Evolutionary conservation across 2,888 invertebrate genomes (phyloP).

Genomic region (Synergus laeviventris): DNA sequence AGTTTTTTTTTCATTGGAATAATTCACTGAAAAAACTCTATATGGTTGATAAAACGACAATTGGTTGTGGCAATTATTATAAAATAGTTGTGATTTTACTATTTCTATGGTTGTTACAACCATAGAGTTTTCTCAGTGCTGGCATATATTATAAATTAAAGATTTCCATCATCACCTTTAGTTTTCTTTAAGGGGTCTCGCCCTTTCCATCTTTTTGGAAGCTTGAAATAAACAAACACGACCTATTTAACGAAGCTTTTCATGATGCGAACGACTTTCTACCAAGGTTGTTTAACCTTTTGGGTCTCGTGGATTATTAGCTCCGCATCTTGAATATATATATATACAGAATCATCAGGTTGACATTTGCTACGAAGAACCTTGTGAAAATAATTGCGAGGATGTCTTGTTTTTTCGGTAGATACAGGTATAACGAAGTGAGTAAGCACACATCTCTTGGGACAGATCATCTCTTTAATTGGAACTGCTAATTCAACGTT

Average conservation of each 20-base stretch:
- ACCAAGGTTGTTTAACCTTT: slow-evolving; percentile 27
- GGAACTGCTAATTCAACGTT: slow-evolving; percentile 12
- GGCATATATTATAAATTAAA: no score
- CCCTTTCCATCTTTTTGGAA: background rate
- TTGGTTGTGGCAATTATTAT: no score
- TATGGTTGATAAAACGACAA: no score
- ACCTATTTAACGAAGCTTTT: slow-evolving; percentile 23
- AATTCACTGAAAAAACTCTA: no score
- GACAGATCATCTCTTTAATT: slow-evolving; percentile 27
- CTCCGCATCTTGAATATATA: background rate
- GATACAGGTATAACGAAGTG: slow-evolving; percentile 24
- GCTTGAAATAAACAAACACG: slow-evolving; percentile 31
- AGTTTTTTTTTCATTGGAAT: no score
- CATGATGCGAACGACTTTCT: slow-evolving; percentile 1
- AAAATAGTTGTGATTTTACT: no score
- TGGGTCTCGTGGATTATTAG: slow-evolving; percentile 18
- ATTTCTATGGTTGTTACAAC: no score
- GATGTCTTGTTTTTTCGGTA: slow-evolving; percentile 1
- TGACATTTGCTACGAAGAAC: slow-evolving; percentile 1
- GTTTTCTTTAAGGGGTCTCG: background rate
- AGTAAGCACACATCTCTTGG: slow-evolving; percentile 19
- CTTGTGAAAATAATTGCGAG: slow-evolving; percentile 8
- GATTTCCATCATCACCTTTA: no score
- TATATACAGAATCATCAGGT: background rate
- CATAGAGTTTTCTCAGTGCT: no score